Percentiles rank a stretch among this genome's conserved stretches.
These are phyloP conservation scores for Lethrus apterus DNA, from an alignment of 1,140 invertebrate genomes.

Conservation along the genomic window DNA sequence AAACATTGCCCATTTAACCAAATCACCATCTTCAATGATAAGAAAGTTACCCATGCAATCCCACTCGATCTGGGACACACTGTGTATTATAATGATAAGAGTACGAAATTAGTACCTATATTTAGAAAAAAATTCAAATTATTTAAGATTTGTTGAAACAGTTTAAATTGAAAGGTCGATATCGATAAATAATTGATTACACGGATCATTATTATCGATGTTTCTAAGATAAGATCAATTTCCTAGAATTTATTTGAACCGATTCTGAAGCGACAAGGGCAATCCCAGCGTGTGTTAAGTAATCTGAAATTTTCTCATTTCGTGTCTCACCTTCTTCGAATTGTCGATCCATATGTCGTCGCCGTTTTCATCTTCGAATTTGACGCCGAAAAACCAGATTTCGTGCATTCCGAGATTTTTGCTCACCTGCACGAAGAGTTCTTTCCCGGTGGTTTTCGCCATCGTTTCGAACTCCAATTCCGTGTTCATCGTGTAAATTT, in stretches of 20 bases:
- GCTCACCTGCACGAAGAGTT: slow-evolving; percentile 35
- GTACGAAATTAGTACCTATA: too few species aligned
- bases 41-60: too few species aligned
- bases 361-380: slow-evolving; percentile 29
- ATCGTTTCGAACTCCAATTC: slow-evolving; percentile 31
- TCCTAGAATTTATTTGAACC: not conserved
- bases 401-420: slow-evolving; percentile 36
- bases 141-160: too few species aligned
- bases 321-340: slow-evolving; percentile 35
- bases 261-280: not conserved
- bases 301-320: not conserved
- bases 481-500: slow-evolving; percentile 26
- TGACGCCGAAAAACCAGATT: slow-evolving; percentile 39
- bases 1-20: too few species aligned
- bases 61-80: too few species aligned
- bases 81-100: too few species aligned
- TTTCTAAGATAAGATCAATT: not conserved
- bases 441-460: slow-evolving; percentile 28
- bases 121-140: too few species aligned
- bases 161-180: not conserved
- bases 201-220: not conserved
- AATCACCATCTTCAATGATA: too few species aligned
- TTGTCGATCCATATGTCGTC: slow-evolving; percentile 37
- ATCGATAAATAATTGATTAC: not conserved
- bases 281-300: not conserved